Evolutionary conservation across 2,888 invertebrate species (phyloP).

Genomic region (Pammene fasciana): DNA sequence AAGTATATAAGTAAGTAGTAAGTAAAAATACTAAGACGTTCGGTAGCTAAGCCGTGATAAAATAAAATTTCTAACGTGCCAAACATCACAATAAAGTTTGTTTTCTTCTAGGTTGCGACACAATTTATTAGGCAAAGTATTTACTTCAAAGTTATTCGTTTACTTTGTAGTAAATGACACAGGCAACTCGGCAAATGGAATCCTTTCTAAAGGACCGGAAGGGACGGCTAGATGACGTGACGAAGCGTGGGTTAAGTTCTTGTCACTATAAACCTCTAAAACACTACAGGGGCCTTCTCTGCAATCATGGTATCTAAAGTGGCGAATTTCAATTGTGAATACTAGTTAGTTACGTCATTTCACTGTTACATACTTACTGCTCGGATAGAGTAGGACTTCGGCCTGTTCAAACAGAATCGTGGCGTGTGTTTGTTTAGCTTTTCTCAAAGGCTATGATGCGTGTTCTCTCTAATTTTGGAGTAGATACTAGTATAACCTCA

Average conservation of each 20-base stretch:
- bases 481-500: neutral
- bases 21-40: too few relatives aligned
- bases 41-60: too few relatives aligned
- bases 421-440: neutral
- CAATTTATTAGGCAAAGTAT: too few relatives aligned
- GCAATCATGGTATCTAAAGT: neutral
- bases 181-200: too few relatives aligned
- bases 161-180: too few relatives aligned
- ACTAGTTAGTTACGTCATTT: conserved; percentile 3
- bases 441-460: conserved; percentile 1
- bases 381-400: neutral
- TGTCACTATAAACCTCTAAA: neutral
- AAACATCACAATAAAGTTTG: too few relatives aligned
- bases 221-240: neutral
- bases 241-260: neutral
- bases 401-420: neutral
- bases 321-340: neutral
- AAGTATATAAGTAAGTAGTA: too few relatives aligned
- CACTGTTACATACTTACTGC: neutral
- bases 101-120: too few relatives aligned
- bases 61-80: too few relatives aligned
- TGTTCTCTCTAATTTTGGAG: neutral
- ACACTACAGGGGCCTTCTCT: neutral
- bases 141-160: too few relatives aligned
- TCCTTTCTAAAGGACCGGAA: neutral